These are phyloP conservation scores for Gorsachius goisagi DNA, from an alignment of 2,113 vertebrate species.

Conservation along the genomic window DNA sequence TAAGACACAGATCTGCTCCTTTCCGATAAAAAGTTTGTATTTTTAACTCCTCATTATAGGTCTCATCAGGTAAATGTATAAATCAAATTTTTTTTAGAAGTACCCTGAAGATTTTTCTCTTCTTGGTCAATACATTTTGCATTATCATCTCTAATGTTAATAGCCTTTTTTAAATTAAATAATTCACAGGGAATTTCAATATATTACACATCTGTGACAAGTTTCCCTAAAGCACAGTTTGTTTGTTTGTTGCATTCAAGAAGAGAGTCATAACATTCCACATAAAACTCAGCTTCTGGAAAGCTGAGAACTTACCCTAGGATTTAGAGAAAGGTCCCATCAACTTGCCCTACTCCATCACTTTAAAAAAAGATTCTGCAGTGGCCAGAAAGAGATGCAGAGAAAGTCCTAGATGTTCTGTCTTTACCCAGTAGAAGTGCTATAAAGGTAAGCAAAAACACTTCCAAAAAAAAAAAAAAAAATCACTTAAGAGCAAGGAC, in stretches of 20 bases:
- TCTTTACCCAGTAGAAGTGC: background rate
- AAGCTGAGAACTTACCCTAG: background rate
- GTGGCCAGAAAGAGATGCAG: background rate
- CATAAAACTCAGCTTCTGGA: background rate
- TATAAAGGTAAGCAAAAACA: background rate
- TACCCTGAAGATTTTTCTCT: background rate
- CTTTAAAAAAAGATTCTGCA: background rate
- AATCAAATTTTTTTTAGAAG: background rate
- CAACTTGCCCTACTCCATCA: background rate
- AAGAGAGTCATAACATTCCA: background rate
- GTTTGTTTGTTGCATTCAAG: background rate
- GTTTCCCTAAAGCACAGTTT: background rate
- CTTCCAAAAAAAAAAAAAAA: background rate
- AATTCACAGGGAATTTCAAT: background rate
- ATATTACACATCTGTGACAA: background rate
- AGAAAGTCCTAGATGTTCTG: background rate
- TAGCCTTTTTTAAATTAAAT: background rate
- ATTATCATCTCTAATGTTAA: background rate
- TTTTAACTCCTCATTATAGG: background rate
- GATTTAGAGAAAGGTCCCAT: background rate
- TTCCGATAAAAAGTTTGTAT: background rate
- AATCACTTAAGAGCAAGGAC: background rate
- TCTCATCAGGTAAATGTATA: background rate
- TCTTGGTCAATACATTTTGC: background rate
- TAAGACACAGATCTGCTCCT: background rate